phyloP scores from a whole-genome alignment of 2,888 invertebrate genomes.

The Acleris holmiana region DNA sequence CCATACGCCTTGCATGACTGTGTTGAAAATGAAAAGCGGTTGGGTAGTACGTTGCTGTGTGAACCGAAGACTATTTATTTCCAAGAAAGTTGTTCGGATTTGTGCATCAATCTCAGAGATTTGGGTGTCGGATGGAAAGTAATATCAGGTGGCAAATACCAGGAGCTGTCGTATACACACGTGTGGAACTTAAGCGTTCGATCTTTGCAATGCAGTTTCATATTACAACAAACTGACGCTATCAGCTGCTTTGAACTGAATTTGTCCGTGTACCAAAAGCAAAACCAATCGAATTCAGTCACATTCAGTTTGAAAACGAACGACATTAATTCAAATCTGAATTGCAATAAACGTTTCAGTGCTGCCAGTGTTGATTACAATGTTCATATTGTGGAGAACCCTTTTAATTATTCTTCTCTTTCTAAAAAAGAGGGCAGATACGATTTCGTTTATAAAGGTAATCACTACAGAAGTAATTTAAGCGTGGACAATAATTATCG shows the following conservation, averaged over 20 bases:
- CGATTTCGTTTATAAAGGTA: slow-evolving; percentile 72
- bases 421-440: slow-evolving; percentile 74
- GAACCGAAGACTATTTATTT: slow-evolving; percentile 94
- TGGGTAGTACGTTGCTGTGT: slow-evolving; percentile 94
- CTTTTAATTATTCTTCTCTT: slow-evolving; percentile 77
- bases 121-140: slow-evolving; percentile 95
- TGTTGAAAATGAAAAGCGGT: slow-evolving; percentile 87
- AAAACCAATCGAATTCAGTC: slow-evolving; percentile 87
- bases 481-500: slow-evolving; percentile 79
- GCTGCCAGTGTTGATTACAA: slow-evolving; percentile 69
- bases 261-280: slow-evolving; percentile 90
- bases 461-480: slow-evolving; percentile 66
- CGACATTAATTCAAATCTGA: slow-evolving; percentile 76
- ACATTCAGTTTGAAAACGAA: slow-evolving; percentile 84
- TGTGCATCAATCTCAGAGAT: slow-evolving; percentile 95
- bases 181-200: slow-evolving; percentile 93
- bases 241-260: slow-evolving; percentile 87
- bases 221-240: slow-evolving; percentile 88
- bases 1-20: slow-evolving; percentile 95
- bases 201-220: slow-evolving; percentile 94
- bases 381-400: slow-evolving; percentile 78
- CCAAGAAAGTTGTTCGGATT: slow-evolving; percentile 94
- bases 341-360: slow-evolving; percentile 69
- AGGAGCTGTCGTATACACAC: slow-evolving; percentile 93
- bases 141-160: slow-evolving; percentile 92